These are phyloP conservation scores for Lepilemur septentrionalis DNA, from an alignment of 2,797 vertebrate genomes.

Conservation along the genomic window DNA sequence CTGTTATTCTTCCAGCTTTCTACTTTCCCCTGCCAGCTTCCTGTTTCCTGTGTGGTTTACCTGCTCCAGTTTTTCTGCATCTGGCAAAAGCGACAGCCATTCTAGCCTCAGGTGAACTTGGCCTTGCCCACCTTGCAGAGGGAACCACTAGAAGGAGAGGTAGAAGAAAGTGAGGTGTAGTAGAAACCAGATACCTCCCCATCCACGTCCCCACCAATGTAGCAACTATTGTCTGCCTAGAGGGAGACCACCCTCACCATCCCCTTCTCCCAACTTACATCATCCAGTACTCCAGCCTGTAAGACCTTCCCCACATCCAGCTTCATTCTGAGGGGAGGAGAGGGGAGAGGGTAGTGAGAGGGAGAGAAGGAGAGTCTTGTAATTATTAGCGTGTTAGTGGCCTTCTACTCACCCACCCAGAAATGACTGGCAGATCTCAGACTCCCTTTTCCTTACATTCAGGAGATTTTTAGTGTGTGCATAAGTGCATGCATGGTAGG, in stretches of 20 bases:
- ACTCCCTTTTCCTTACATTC: not conserved
- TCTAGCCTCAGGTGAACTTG: constrained; percentile 93
- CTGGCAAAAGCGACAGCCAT: constrained; percentile 92
- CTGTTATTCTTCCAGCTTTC: not conserved
- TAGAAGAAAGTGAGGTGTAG: not conserved
- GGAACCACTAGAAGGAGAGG: constrained; percentile 90
- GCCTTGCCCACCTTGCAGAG: constrained; percentile 88
- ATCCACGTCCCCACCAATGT: not conserved
- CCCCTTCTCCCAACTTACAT: constrained; percentile 84
- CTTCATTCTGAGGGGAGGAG: constrained; percentile 87
- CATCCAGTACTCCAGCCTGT: constrained; percentile 90
- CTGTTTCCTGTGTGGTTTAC: constrained; percentile 78
- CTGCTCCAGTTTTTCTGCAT: constrained; percentile 91
- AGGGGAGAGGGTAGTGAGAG: not conserved
- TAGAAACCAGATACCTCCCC: not conserved
- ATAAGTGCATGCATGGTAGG: not conserved
- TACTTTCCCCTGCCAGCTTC: not conserved
- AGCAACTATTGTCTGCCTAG: not conserved
- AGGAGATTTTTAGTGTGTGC: not conserved
- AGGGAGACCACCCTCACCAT: not conserved
- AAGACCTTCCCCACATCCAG: constrained; percentile 93
- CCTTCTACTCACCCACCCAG: not conserved
- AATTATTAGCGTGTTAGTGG: not conserved
- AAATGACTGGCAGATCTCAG: not conserved
- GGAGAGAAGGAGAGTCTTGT: too few relatives aligned